Base-by-base conservation (phyloP, 2,888 invertebrate species). In the Cephus sareptanus region DNA sequence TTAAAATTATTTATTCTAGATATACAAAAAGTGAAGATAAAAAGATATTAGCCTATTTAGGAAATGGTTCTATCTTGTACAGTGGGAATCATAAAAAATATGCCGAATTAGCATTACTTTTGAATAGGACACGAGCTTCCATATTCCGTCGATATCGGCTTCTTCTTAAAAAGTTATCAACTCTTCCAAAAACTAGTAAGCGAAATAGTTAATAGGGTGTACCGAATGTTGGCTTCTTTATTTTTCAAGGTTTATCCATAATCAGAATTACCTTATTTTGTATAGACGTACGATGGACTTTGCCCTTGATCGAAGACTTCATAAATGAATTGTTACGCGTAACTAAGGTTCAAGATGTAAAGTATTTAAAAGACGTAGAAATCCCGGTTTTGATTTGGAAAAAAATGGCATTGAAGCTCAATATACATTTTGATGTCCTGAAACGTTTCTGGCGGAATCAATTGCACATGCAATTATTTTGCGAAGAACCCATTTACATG, bases 381-480 rank as follows among this genome's bases (percentile, higher is more conserved):
- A 84, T 91, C 56, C 87, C 87, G 31, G 81, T 81, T 73, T 77
- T 83, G 68, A 81, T 90, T 31, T 91, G 91, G 91, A n/a, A 79
- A 11, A 81, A 87, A 81, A 34, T 90, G 75, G 85, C 86, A 79
- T 34, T 81, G 23, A 85, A 81, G 74, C 34, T 90, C 71, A 71
- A 82, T 3, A 86, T 89, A 73, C 34, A 84, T 69, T 6, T 76
- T 0, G 73, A 76, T 11, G 30, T 74, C 4, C 79, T 91, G n/a
- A 84, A 82, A 76, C 68, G 76, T 4, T 87, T 88, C 77, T 91
- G 91, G 91, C 78, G 79, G 23, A 4, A 73, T 6, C 86, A 85
- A 33, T 81, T 91, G 37, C 91, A 91, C 70, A 34, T 89, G 80
- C 91, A 91, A 80, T 79, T 91, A 35, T 91, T 89, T 77, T 87